phyloP scores from a whole-genome alignment of 2,113 vertebrate genomes.

The Lonchura striata region DNA sequence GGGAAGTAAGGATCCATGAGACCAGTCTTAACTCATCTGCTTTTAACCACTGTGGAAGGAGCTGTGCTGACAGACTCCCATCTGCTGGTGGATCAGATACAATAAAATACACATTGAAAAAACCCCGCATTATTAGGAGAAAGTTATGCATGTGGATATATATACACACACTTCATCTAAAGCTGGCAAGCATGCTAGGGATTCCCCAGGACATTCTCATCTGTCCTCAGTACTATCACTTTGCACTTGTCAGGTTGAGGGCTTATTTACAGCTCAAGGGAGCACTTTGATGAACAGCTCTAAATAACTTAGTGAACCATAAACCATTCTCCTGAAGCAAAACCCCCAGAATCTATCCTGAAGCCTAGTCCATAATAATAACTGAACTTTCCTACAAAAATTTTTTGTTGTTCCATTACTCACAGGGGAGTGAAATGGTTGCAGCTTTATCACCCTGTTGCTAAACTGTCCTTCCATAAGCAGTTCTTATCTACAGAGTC shows the following conservation, averaged over 20 bases:
- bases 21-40: background rate
- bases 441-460: background rate
- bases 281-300: background rate
- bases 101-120: background rate
- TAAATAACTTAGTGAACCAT: background rate
- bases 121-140: background rate
- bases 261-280: background rate
- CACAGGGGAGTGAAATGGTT: background rate
- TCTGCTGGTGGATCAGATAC: slow-evolving; percentile 50
- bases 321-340: background rate
- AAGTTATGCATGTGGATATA: background rate
- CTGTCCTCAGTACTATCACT: background rate
- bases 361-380: background rate
- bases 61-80: slow-evolving; percentile 15
- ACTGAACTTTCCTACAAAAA: background rate
- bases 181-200: background rate
- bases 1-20: background rate
- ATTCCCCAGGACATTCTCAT: background rate
- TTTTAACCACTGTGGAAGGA: background rate
- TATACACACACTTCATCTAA: background rate
- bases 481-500: background rate
- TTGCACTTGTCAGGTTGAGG: background rate
- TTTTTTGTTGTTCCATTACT: background rate
- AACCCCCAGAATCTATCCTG: background rate
- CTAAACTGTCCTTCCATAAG: background rate